A percentile compares a stretch with the other conserved stretches of the same genome.
Conservation (phyloP, 2,113 vertebrate genomes). For the Crotophaga sulcirostris region DNA sequence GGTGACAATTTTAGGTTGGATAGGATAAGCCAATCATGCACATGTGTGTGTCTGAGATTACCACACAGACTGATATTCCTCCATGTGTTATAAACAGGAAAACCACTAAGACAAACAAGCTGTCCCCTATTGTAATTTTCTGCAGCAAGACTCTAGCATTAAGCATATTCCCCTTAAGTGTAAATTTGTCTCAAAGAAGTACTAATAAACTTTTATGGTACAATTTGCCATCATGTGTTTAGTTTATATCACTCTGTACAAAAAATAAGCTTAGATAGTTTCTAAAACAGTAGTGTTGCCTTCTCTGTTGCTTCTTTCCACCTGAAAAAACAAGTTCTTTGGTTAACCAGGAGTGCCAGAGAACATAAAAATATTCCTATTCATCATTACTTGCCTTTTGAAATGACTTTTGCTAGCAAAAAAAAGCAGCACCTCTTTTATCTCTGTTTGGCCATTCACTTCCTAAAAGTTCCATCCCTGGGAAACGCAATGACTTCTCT, state of each 20-base stretch:
- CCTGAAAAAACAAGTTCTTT: background rate
- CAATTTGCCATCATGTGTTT: background rate
- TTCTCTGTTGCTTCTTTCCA: background rate
- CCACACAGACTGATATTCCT: background rate
- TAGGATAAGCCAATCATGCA: background rate
- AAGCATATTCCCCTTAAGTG: background rate
- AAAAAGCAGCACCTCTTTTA: background rate
- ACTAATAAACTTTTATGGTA: background rate
- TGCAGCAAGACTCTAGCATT: background rate
- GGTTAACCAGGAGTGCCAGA: background rate
- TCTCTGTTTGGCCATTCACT: background rate
- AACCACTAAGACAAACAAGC: constrained; percentile 34
- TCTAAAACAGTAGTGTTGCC: background rate
- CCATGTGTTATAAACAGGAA: constrained; percentile 52
- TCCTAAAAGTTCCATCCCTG: background rate
- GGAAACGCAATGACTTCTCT: background rate
- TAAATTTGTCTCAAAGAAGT: background rate
- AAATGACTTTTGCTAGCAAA: background rate
- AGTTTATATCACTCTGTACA: background rate
- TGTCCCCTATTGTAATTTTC: constrained; percentile 1
- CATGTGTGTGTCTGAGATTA: background rate
- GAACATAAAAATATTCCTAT: constrained; percentile 23
- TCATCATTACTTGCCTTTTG: background rate
- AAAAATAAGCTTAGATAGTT: background rate
- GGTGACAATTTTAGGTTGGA: constrained; percentile 29